phyloP scores from a whole-genome alignment of 2,797 vertebrate genomes.

The Dendrocincla fuliginosa region DNA sequence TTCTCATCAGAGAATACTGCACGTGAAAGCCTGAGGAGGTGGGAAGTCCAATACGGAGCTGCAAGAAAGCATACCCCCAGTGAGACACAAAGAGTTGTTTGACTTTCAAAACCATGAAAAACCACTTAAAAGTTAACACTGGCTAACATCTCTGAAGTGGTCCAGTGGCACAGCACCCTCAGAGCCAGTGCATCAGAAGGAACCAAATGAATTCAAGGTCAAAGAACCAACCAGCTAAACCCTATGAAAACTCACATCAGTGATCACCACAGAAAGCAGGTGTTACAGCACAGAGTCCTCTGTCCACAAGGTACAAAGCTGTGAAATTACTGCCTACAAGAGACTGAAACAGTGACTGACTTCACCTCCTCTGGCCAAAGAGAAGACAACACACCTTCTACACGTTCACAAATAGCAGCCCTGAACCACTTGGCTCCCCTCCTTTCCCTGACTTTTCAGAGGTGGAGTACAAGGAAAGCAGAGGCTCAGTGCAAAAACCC shows the following conservation, averaged over 20 bases:
- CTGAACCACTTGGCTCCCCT: background rate
- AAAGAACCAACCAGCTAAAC: background rate
- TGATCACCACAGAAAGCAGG: background rate
- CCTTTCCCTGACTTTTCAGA: background rate
- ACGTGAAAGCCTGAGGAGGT: background rate
- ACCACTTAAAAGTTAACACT: background rate
- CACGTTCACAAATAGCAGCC: background rate
- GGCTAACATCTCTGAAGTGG: background rate
- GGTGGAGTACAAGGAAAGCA: background rate
- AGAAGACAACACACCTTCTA: background rate
- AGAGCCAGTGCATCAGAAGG: background rate
- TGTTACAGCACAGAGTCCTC: background rate
- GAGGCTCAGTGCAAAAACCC: background rate
- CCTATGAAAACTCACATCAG: background rate
- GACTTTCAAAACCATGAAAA: background rate
- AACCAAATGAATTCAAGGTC: background rate
- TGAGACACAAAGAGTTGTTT: background rate
- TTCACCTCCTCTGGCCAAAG: background rate
- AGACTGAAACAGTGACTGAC: background rate
- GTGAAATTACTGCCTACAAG: background rate
- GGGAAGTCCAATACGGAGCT: fast-evolving
- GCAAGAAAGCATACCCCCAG: background rate
- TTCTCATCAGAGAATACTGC: background rate
- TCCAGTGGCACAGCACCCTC: background rate
- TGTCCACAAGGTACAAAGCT: background rate